Evolutionary conservation across 2,888 invertebrate species (phyloP).

Genomic region (Sesia apiformis): DNA sequence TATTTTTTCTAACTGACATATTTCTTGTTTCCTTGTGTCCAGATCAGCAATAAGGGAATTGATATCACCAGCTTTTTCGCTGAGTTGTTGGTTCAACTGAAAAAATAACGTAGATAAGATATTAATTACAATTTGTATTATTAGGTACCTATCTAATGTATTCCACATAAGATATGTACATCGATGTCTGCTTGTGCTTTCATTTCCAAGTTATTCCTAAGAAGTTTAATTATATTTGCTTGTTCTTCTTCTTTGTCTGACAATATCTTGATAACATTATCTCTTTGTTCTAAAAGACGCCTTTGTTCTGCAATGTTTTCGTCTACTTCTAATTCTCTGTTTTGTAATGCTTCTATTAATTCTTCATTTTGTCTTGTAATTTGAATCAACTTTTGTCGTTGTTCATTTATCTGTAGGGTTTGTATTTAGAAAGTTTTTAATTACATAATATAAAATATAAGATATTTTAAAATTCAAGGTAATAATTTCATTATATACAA

Average conservation of each 20-base stretch:
- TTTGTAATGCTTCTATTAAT: conserved; percentile 34
- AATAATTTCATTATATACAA: too few species aligned
- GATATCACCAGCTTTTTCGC: conserved; percentile 49
- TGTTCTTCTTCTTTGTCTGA: conserved; percentile 53
- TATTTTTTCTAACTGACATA: conserved; percentile 50
- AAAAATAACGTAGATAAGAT: conserved; percentile 8
- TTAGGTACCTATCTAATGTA: too few species aligned
- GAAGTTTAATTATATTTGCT: conserved; percentile 41
- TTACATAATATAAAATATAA: too few species aligned
- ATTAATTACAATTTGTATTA: neutral
- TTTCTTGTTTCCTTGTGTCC: conserved; percentile 39
- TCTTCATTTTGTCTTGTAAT: conserved; percentile 33
- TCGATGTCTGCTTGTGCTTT: conserved; percentile 38
- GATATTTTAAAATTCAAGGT: too few species aligned
- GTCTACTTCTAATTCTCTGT: conserved; percentile 35
- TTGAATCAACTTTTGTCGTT: conserved; percentile 37
- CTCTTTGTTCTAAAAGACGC: conserved; percentile 31
- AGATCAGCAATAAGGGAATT: conserved; percentile 32
- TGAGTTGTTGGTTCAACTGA: conserved; percentile 39
- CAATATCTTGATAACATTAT: conserved; percentile 37
- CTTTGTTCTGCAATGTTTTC: conserved; percentile 30
- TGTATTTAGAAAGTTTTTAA: neutral
- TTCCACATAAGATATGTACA: conserved; percentile 20
- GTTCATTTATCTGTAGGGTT: conserved; percentile 33
- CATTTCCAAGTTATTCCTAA: conserved; percentile 45